Base-by-base conservation (phyloP, 2,797 vertebrate species). In the Hypotaenidia philippensis region DNA sequence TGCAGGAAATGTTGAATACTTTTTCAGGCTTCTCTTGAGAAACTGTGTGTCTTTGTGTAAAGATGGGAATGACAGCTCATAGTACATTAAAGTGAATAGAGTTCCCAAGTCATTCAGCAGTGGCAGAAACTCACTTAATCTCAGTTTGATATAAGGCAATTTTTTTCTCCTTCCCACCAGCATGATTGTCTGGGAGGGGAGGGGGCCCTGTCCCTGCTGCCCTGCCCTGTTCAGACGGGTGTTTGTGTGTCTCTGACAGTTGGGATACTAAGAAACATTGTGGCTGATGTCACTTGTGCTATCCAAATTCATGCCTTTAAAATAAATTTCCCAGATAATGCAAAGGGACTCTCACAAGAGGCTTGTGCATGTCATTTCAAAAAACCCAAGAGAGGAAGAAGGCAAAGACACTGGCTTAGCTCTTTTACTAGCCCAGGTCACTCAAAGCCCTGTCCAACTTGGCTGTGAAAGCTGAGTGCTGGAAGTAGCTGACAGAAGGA, bases 1-100 rank as follows among this genome's bases (percentile, higher is more conserved):
- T 91, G 70, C 49, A 94, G 71, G 90, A 90, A 92, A 81, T 12
- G 65, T 41, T 81, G 83, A 94, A 78, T 77, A 74, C 68, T 81
- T 92, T 90, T 77, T 91, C 36, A 86, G 27, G 77, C 59, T 65
- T 56, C 83, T 96, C 92, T 90, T 92, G 89, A 94, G 93, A 95
- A 94, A 45, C 11, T 44, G 69, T 13, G 15, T 88, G 47, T 87
- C 86, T 96, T 96, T 97, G 75, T 95, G 44, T 84, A 56, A 94
- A 94, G 96, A 88, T 53, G 63, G 78, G 90, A 95, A 92, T 94
- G 95, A 95, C 94, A 95, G 95, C 65, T 94, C 64, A 77, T 83
- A 87, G 92, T 91, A 80, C 94, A 84, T 96, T 95, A 95, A 94
- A 97, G 92, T 72, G 86, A 95, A 93, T 60, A 93, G 75, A 93